A percentile compares a stretch with the other conserved stretches of the same genome.
phyloP scores from a whole-genome alignment of 2,113 vertebrate species.

The Romanogobio albipinnatus region DNA sequence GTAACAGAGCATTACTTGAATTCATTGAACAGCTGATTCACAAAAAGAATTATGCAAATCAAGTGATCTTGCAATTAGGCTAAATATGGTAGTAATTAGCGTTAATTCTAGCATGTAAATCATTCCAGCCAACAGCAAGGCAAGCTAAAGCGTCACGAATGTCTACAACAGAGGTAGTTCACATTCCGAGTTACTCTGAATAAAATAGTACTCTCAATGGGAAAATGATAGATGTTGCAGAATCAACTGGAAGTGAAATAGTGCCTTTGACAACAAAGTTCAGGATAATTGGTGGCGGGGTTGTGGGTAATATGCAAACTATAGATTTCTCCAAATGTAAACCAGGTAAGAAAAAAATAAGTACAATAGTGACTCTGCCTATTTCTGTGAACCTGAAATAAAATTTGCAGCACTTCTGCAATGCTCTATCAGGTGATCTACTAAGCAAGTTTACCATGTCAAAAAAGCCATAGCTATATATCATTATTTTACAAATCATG shows the following conservation, averaged over 20 bases:
- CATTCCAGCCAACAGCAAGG: constrained; percentile 9
- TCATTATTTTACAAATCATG: not conserved
- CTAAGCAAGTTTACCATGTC: not conserved
- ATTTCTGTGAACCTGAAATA: not conserved
- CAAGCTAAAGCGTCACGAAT: not conserved
- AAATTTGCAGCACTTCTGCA: not conserved
- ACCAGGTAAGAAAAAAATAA: not conserved
- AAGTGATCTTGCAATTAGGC: constrained; percentile 25
- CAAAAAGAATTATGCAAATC: constrained; percentile 10
- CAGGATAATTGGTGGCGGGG: not conserved
- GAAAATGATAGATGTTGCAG: no score
- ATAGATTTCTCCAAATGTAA: not conserved
- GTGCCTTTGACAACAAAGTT: no score
- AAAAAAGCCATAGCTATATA: not conserved
- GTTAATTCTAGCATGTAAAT: constrained; percentile 38
- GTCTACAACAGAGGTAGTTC: not conserved
- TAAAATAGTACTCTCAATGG: not conserved
- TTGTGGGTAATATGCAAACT: not conserved
- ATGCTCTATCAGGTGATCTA: not conserved
- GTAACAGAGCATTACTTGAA: constrained; percentile 36
- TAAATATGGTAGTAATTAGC: constrained; percentile 43
- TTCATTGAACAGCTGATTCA: constrained; percentile 37
- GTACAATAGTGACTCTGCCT: not conserved
- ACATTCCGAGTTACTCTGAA: not conserved
- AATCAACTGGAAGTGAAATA: no score